Evolutionary conservation across 2,797 vertebrate species (phyloP).

Genomic region (Sphenodon punctatus): DNA sequence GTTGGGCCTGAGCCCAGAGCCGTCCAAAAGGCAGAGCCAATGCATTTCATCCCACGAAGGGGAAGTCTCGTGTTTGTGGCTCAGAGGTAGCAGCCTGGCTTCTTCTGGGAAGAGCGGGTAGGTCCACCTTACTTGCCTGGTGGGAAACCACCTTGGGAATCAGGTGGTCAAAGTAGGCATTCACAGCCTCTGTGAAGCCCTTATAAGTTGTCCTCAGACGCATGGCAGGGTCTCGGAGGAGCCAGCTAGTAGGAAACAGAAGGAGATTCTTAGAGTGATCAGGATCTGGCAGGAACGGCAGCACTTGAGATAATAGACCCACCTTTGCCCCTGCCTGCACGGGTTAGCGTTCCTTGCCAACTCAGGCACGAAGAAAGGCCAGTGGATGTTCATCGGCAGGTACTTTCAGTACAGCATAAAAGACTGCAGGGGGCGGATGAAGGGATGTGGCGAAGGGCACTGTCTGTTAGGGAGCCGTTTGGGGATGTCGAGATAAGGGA

Average conservation of each 20-base stretch:
- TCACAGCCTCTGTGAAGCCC: conserved; percentile 85
- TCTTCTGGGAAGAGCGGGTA: no score
- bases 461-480: no score
- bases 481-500: no score
- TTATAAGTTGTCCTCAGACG: conserved; percentile 85
- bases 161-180: conserved; percentile 86
- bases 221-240: conserved; percentile 84
- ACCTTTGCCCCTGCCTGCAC: background rate
- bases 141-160: conserved; percentile 84
- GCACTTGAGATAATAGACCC: background rate
- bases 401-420: no score
- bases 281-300: background rate
- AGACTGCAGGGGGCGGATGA: no score
- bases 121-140: conserved; percentile 80
- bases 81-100: no score
- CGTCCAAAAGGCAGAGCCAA: no score
- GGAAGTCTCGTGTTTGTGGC: no score
- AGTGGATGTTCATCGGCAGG: background rate
- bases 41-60: no score
- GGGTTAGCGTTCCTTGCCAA: background rate
- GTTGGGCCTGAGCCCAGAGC: no score
- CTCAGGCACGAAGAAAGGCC: background rate
- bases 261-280: background rate
- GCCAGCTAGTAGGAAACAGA: conserved; percentile 79
- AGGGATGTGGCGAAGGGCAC: no score